phyloP scores from a whole-genome alignment of 2,797 vertebrate species.

The Phalloptychus januarius region DNA sequence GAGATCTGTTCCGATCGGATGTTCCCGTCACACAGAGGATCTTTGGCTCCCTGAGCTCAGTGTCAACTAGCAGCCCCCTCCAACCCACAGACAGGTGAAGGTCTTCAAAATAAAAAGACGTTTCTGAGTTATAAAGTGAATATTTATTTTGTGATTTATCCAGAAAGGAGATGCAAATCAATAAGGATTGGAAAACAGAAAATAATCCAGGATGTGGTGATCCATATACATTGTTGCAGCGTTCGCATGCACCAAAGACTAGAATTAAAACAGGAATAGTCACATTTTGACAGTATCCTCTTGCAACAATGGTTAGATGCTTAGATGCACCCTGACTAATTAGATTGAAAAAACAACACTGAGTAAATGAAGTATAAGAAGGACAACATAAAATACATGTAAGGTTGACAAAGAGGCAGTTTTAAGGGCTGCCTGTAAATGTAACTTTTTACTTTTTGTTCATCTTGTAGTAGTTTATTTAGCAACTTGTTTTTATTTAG shows the following conservation, averaged over 20 bases:
- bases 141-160: not conserved
- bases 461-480: not conserved
- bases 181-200: not conserved
- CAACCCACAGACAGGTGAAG: constrained; percentile 84
- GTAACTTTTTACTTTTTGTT: not conserved
- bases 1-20: constrained; percentile 77
- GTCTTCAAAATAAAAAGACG: not conserved
- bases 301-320: not conserved
- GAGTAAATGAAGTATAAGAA: not conserved
- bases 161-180: not conserved
- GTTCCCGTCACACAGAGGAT: constrained; percentile 74
- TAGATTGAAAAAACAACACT: not conserved
- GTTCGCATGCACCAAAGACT: not conserved
- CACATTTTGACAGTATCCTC: not conserved
- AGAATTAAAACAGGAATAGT: not conserved
- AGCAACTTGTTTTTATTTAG: not conserved
- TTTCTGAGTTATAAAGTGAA: not conserved
- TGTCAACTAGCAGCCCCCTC: constrained; percentile 76
- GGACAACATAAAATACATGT: not conserved
- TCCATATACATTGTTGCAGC: not conserved
- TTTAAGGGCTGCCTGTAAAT: not conserved
- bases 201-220: not conserved
- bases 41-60: constrained; percentile 79
- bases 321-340: not conserved
- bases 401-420: not conserved